These are phyloP conservation scores for Rhagologus leucostigma DNA, from an alignment of 2,113 vertebrate genomes.

Conservation along the genomic window DNA sequence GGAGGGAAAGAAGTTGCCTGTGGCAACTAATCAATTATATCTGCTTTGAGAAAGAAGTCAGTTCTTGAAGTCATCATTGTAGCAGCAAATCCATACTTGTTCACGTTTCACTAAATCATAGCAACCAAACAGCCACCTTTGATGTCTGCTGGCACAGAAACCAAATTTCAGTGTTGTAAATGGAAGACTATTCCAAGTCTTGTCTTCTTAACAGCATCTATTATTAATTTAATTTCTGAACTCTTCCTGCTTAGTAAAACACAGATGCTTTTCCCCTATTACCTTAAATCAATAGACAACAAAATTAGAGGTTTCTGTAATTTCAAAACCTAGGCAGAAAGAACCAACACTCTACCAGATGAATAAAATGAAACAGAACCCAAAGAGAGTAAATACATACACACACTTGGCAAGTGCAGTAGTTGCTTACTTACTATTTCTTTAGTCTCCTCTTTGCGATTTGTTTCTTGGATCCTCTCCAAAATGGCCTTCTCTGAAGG, in stretches of 20 bases:
- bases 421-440: slow-evolving; percentile 59
- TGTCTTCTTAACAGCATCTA: not conserved
- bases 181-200: not conserved
- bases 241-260: not conserved
- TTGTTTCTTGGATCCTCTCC: slow-evolving; percentile 71
- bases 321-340: not conserved
- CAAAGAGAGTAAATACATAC: not conserved
- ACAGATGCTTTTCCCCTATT: not conserved
- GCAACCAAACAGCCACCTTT: not conserved
- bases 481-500: slow-evolving; percentile 72
- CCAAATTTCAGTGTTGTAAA: not conserved
- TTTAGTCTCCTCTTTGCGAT: slow-evolving; percentile 58
- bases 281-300: not conserved
- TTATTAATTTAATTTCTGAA: not conserved
- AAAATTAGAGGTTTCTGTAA: not conserved
- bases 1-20: not conserved
- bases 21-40: not conserved
- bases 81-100: not conserved
- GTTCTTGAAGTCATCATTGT: not conserved
- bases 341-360: not conserved
- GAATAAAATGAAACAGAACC: not conserved
- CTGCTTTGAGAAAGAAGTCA: not conserved
- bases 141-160: not conserved
- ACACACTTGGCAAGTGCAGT: not conserved
- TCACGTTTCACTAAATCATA: not conserved